These are phyloP conservation scores for Huso huso DNA, from an alignment of 2,797 vertebrate species.

Conservation along the genomic window DNA sequence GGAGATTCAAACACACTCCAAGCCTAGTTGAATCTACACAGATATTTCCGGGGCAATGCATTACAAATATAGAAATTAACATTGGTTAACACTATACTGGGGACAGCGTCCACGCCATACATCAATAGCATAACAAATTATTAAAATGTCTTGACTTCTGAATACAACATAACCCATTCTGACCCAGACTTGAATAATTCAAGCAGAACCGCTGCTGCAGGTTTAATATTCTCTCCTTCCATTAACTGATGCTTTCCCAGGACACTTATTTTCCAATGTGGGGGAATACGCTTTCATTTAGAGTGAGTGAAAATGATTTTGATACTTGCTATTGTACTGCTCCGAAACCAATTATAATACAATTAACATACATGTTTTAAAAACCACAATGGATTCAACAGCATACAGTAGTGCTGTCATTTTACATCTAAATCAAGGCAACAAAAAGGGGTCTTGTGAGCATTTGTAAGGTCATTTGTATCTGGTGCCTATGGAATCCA, in stretches of 20 bases:
- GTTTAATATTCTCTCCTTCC: constrained; percentile 13
- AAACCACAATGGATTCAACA: too few relatives aligned
- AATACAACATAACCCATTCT: background rate
- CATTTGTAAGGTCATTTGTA: too few relatives aligned
- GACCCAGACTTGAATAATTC: constrained; percentile 18
- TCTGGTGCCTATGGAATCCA: too few relatives aligned
- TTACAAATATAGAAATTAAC: too few relatives aligned
- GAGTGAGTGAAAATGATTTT: constrained; percentile 9
- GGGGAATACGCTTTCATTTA: constrained; percentile 5
- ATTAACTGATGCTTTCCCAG: background rate
- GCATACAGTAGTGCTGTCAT: too few relatives aligned
- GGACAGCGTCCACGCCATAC: background rate
- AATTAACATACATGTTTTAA: too few relatives aligned
- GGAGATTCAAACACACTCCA: background rate
- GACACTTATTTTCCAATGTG: background rate
- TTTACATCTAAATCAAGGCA: too few relatives aligned
- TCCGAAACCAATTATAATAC: too few relatives aligned
- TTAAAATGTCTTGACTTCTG: background rate
- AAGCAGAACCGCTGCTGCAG: background rate
- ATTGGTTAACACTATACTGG: too few relatives aligned
- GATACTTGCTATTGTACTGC: background rate
- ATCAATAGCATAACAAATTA: background rate
- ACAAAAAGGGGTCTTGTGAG: too few relatives aligned
- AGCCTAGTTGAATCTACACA: background rate
- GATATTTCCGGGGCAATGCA: background rate